Evolutionary conservation across 1,140 invertebrate genomes (phyloP), one percentile per base, ranked within the genome.

Genomic region (Phymastichus coffea): DNA sequence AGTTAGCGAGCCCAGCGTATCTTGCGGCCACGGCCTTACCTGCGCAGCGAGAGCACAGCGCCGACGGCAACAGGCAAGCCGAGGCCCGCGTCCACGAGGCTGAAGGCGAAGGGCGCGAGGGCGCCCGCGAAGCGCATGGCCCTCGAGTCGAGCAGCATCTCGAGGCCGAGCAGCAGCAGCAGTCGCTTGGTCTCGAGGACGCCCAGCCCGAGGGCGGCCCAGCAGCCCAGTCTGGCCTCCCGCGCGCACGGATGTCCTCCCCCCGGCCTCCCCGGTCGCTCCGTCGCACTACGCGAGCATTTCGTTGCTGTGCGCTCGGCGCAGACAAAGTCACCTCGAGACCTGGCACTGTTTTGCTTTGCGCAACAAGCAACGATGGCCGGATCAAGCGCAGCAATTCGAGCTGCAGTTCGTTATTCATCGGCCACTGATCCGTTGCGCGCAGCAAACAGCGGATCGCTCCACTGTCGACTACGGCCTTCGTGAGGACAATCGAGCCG

Each of bases 151-250:
- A 67, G 57, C 9, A 76, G 58, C 35, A 72, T 67, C 55, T 77
- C 74, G 10, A 79, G 38, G 10, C 63, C 56, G 19, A 79, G 28
- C 22, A 78, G 61, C 22, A 76, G 62, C 22, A 76, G 62, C 22
- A 79, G 60, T 7, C 77, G 67, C 63, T 79, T 77, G 1, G 65
- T 60, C 57, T 78, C 76, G 19, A 79, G 62, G 2, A 70, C 58
- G 17, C 65, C 67, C 6, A 76, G 62, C 1, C 70, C 67, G 14
- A 73, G 51, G 10, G 74, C 72, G 1, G 74, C 56, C 2, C 53
- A 68, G 17, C 66, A 61, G 33, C 66, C 67, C 40, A 68, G 63
- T 48, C 62, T 69, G 28, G 67, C 47, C 54, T 77, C 67, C 75
- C 75, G 71, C 40, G 1, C 14, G 12, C 6, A 6, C 4, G 10